Base-by-base conservation (phyloP, 2,797 vertebrate species). In the Menidia menidia region DNA sequence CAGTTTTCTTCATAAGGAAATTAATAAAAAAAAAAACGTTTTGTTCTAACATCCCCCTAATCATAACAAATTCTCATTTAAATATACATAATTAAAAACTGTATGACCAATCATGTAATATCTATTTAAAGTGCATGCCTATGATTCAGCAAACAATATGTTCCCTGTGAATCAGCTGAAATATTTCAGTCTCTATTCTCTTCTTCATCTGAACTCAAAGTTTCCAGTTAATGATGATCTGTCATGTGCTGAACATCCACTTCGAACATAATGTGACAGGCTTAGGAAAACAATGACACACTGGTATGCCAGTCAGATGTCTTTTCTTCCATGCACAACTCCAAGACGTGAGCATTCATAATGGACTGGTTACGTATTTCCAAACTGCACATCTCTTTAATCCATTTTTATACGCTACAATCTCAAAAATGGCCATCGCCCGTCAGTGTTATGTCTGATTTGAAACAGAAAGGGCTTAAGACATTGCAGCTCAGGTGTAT, bases 221-320 rank as follows among this genome's bases (percentile, higher is more conserved):
- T 60, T 85, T 83, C 75, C 84, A 62, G 84, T 84, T 78, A 84
- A 59, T 35, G 60, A 33, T 30, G 52, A 73, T 35, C 64, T 66
- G 61, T 48, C 57, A 33, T 74, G 74, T 73, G 78, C 51, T 68
- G 64, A 64, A 52, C 52, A 73, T 78, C 79, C 82, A 78, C 82
- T 69, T 86, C 58, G 47, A 76, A 31, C 44, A 56, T 61, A 16
- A 48, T 25, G 70, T 32, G 18, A 57, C 64, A 41, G 12, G 6
- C 7, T 9, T 54, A 71, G 80, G 75, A 77, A 86, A 81, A 64
- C 55, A 70, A 76, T 65, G 80, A 85, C 81, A 77, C 71, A 70
- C 52, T 58, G 56, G 43, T n/a, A 42, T 33, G 2, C 31, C 54
- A 13, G 51, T n/a, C 52, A 15, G 15, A 62, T 80, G 71, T 71